Conservation (phyloP, 2,113 vertebrate species). For the Podiceps cristatus region DNA sequence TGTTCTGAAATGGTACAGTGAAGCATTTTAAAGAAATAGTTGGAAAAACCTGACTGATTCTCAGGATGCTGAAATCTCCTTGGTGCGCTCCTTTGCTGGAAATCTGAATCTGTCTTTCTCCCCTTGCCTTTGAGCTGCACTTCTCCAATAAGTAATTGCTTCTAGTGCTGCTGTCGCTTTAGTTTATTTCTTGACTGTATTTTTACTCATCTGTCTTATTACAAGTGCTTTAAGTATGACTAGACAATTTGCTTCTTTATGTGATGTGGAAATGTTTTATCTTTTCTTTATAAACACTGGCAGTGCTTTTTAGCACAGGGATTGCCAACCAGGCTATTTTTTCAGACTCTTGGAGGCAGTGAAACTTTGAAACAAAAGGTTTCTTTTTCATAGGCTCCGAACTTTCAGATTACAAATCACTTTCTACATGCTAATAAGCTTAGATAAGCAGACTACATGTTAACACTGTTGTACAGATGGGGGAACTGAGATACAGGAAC, state of each 20-base stretch:
- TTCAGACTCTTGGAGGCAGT: not conserved
- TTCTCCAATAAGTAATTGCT: conserved; percentile 23
- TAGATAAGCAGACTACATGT: conserved; percentile 38
- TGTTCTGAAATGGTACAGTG: not conserved
- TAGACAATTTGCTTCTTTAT: conserved; percentile 61
- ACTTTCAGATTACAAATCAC: conserved; percentile 23
- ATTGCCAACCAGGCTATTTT: not conserved
- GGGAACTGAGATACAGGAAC: conserved; percentile 1
- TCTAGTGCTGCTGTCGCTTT: not conserved
- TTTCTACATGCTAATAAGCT: conserved; percentile 45
- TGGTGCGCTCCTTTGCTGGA: not conserved
- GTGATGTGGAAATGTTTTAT: conserved; percentile 35
- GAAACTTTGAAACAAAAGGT: conserved; percentile 31
- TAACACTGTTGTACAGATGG: conserved; percentile 62
- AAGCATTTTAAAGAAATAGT: not conserved
- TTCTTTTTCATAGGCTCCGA: conserved; percentile 2
- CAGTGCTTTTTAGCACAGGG: not conserved
- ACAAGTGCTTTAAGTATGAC: conserved; percentile 54
- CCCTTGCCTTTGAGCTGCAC: not conserved
- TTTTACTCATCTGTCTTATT: conserved; percentile 35
- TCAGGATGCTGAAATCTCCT: not conserved
- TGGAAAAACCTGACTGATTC: not conserved
- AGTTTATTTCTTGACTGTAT: conserved; percentile 30
- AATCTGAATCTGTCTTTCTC: not conserved
- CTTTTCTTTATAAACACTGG: conserved; percentile 37